Evolutionary conservation across 2,888 invertebrate genomes (phyloP).

Genomic region (Agrotis puta): DNA sequence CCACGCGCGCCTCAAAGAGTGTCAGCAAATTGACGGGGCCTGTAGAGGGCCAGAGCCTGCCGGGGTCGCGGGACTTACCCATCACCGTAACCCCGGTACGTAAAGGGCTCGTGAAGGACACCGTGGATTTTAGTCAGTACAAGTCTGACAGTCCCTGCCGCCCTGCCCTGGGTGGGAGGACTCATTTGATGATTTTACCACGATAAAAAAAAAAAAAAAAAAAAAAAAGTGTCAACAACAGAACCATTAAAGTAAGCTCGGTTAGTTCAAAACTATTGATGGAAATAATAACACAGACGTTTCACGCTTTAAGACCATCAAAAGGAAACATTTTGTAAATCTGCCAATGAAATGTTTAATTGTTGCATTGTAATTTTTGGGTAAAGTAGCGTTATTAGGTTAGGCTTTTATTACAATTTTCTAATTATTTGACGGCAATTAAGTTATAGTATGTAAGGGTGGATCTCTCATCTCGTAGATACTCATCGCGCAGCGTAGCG

Average conservation of each 20-base stretch:
- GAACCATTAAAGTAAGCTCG: conserved; percentile 35
- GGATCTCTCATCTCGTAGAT: conserved; percentile 32
- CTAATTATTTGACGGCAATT: not conserved
- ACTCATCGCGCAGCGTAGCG: conserved; percentile 18
- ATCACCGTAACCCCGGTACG: too few relatives aligned
- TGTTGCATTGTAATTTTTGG: conserved; percentile 1
- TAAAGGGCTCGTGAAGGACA: too few relatives aligned
- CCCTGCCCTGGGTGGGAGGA: too few relatives aligned
- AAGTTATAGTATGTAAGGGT: not conserved
- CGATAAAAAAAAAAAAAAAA: too few relatives aligned
- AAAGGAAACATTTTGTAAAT: conserved; percentile 31
- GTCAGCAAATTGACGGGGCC: too few relatives aligned
- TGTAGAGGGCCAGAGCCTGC: too few relatives aligned
- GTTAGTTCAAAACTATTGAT: conserved; percentile 55
- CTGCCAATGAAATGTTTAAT: conserved; percentile 27
- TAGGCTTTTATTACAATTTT: not conserved
- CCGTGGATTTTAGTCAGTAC: too few relatives aligned
- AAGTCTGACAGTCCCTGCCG: too few relatives aligned
- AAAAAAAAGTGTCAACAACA: conserved; percentile 46
- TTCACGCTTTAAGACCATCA: conserved; percentile 21
- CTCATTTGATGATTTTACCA: too few relatives aligned
- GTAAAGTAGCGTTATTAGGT: not conserved
- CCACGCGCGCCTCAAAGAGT: too few relatives aligned
- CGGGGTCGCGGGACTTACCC: too few relatives aligned
- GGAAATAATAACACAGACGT: conserved; percentile 47